phyloP scores from a whole-genome alignment of 2,797 vertebrate genomes.

The Eutrigla gurnardus region DNA sequence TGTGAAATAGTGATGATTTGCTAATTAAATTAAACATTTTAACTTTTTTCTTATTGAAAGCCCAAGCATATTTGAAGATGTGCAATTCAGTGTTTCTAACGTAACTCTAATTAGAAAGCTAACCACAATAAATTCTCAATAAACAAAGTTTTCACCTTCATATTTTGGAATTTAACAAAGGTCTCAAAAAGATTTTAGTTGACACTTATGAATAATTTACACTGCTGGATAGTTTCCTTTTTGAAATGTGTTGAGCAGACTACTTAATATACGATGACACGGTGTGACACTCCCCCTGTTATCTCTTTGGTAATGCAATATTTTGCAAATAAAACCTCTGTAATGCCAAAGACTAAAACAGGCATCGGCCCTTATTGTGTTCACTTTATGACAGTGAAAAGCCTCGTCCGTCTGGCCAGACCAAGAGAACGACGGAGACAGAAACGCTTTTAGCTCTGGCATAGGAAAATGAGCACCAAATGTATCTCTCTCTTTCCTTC shows the following conservation, averaged over 20 bases:
- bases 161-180: conserved; percentile 16
- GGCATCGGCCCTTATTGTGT: conserved; percentile 67
- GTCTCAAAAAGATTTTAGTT: too few relatives aligned
- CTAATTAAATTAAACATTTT: background rate
- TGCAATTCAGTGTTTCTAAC: background rate
- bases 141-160: background rate
- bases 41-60: background rate
- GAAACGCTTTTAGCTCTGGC: conserved; percentile 76
- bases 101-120: background rate
- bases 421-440: conserved; percentile 62
- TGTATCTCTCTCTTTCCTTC: conserved; percentile 77
- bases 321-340: conserved; percentile 56
- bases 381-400: conserved; percentile 76
- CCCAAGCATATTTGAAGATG: background rate
- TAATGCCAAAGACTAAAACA: conserved; percentile 58
- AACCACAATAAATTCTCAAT: background rate
- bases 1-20: background rate
- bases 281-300: conserved; percentile 39
- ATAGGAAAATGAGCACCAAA: conserved; percentile 83
- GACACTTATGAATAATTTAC: conserved; percentile 1
- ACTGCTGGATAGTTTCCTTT: conserved; percentile 10
- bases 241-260: conserved; percentile 19
- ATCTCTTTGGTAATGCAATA: conserved; percentile 43
- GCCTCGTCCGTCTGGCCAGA: conserved; percentile 74
- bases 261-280: conserved; percentile 40